A percentile compares a stretch with the other conserved stretches of the same genome.
phyloP scores from a whole-genome alignment of 2,113 vertebrate genomes.

The Anseranas semipalmata region DNA sequence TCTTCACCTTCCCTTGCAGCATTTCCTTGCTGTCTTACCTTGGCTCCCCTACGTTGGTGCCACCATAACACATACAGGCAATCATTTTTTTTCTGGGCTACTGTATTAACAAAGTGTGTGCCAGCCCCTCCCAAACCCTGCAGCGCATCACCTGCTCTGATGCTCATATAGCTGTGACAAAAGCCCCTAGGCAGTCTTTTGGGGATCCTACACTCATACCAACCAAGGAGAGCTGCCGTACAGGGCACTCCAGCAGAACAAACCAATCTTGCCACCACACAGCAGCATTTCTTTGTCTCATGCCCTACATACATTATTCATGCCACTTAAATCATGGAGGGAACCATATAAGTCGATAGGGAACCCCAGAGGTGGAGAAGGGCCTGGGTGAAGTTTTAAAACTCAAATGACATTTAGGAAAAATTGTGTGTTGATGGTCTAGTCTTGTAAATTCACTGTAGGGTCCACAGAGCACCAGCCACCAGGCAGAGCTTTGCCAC shows the following conservation, averaged over 20 bases:
- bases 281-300: fast-evolving
- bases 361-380: background rate
- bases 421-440: background rate
- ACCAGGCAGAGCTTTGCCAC: background rate
- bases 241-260: fast-evolving
- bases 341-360: background rate
- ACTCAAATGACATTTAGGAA: background rate
- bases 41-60: background rate
- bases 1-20: fast-evolving
- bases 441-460: background rate
- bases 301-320: background rate
- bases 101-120: fast-evolving
- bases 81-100: background rate
- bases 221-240: background rate
- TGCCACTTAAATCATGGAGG: fast-evolving
- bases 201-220: background rate
- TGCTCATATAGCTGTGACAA: background rate
- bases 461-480: background rate
- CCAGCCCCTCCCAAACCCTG: background rate
- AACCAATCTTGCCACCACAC: fast-evolving
- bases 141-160: fast-evolving
- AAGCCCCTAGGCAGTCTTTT: background rate
- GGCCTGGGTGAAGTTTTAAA: fast-evolving
- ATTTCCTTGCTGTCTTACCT: background rate
- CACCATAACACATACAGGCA: fast-evolving